Percentiles rank a stretch among this genome's conserved stretches.
Evolutionary conservation across 2,113 vertebrate species (phyloP).

Genomic region (Entelurus aequoreus): DNA sequence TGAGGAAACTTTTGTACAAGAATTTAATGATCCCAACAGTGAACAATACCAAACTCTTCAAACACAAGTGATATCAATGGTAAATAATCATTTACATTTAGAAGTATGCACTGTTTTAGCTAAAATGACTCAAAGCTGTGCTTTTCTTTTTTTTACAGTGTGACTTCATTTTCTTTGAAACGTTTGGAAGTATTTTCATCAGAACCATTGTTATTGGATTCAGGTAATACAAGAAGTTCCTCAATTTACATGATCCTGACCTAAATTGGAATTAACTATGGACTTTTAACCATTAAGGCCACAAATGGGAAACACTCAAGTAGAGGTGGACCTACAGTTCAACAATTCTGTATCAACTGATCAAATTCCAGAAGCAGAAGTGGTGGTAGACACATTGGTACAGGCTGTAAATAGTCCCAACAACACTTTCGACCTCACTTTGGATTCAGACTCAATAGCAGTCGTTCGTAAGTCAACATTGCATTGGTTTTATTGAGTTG

Average conservation of each 20-base stretch:
- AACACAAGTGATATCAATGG: background rate
- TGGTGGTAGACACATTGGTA: background rate
- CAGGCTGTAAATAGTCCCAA: background rate
- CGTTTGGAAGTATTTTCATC: background rate
- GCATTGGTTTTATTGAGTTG: too few species aligned
- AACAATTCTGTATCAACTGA: background rate
- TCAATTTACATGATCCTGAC: too few species aligned
- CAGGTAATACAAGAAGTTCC: background rate
- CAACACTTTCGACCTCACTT: background rate
- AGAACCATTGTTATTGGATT: background rate
- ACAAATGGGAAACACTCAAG: background rate
- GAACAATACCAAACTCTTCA: background rate
- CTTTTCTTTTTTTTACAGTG: background rate
- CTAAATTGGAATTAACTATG: too few species aligned
- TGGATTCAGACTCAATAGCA: background rate
- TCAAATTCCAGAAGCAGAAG: background rate
- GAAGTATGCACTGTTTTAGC: background rate
- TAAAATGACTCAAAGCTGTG: background rate
- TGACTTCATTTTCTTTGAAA: background rate
- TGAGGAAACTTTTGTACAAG: constrained; percentile 1
- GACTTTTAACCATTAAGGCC: background rate
- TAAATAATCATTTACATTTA: background rate
- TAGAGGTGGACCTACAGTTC: constrained; percentile 1
- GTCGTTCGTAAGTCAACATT: background rate
- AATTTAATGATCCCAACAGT: constrained; percentile 4